A percentile compares a stretch with the other conserved stretches of the same genome.
Conservation (phyloP, 2,113 vertebrate species). For the Polypterus senegalus region DNA sequence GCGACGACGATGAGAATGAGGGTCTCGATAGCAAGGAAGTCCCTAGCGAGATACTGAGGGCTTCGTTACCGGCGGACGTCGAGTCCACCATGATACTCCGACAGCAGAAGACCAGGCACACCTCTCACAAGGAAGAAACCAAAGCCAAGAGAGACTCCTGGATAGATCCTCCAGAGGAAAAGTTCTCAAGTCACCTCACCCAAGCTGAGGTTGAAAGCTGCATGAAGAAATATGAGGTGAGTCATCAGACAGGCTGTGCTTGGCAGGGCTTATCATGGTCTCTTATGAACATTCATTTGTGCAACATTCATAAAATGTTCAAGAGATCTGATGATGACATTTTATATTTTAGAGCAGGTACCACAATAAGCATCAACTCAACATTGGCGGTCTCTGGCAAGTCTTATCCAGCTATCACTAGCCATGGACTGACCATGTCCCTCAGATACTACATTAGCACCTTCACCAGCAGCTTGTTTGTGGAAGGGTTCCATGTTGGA, state of each 20-base stretch:
- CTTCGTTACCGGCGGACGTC: slow-evolving; percentile 14
- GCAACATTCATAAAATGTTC: too few species aligned
- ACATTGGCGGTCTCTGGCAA: too few species aligned
- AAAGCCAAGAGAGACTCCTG: slow-evolving; percentile 65
- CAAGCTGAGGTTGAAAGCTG: slow-evolving; percentile 95
- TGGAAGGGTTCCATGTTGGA: too few species aligned
- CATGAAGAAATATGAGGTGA: slow-evolving; percentile 86
- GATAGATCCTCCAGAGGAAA: slow-evolving; percentile 82
- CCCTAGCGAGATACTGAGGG: slow-evolving; percentile 16
- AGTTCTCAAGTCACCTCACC: slow-evolving; percentile 56
- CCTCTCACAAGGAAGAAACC: slow-evolving; percentile 40
- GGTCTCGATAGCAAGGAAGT: slow-evolving; percentile 45
- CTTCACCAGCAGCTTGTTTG: too few species aligned
- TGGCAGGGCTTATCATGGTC: too few species aligned
- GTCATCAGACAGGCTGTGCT: slow-evolving; percentile 4
- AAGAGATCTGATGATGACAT: too few species aligned
- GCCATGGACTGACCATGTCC: too few species aligned
- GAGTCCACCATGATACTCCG: slow-evolving; percentile 29
- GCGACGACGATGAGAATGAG: slow-evolving; percentile 70
- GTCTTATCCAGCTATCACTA: too few species aligned
- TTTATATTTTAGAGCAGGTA: too few species aligned
- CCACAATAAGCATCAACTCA: too few species aligned
- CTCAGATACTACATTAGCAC: too few species aligned
- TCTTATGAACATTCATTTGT: too few species aligned
- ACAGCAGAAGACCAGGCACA: slow-evolving; percentile 39